Evolutionary conservation across 2,888 invertebrate species (phyloP), one percentile per base, ranked within the genome.

Genomic region (Pachymerium ferrugineum): DNA sequence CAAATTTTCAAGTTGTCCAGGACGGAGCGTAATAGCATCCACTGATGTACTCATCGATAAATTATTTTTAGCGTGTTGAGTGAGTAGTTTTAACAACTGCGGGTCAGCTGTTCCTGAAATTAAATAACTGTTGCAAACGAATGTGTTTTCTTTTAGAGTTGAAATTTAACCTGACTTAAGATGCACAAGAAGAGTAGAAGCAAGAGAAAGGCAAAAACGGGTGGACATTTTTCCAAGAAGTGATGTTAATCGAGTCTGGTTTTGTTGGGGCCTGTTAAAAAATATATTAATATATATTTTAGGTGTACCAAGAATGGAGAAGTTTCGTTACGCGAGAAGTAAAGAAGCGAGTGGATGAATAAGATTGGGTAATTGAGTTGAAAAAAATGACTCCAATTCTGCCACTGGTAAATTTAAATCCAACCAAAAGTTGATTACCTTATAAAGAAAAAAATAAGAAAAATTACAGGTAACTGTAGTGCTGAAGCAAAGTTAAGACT

Each of bases 351-450:
- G 14, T 29, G 70, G 30, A 25, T 30, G 70, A 30, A 31, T n/a
- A 28, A 70, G 16, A 14, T 14, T 2, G 10, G 28, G 3, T 29
- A 70, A 16, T 30, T 30, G 8, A 28, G 12, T 19, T 4, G 19
- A n/a, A 30, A 70, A 14, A 70, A 70, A 70, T n/a, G 14, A 25
- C 29, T 70, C 70, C 10, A 70, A 30, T 2, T 25, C 29, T 29
- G 8, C n/a, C 10, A 70, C 70, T 29, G 70, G 70, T 70, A 70
- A 30, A 6, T 16, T 25, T 29, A 29, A 10, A 28, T 16, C 30
- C 29, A 70, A 5, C 70, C 70, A 70, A 30, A 70, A 70, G 19
- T 70, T 31, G 8, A 70, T 14, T 10, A 70, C 16, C 70, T 70
- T 12, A 30, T 14, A 70, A 38, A 38, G 12, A 38, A 38, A 38